Percentiles rank a stretch among this genome's conserved stretches.
phyloP scores from a whole-genome alignment of 2,888 invertebrate genomes.

The Diachrysia chrysitis region DNA sequence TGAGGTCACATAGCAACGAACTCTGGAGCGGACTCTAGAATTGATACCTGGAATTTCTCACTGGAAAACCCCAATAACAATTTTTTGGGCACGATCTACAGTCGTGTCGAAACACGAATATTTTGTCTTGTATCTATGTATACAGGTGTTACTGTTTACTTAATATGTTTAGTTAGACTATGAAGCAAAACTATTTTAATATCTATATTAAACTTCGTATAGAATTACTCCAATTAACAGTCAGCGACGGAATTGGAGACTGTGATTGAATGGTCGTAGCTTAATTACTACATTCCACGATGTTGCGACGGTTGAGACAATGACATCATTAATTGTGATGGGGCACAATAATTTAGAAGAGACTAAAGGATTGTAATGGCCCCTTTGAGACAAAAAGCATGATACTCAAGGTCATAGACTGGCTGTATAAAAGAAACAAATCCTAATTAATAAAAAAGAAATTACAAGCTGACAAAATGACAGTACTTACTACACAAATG shows the following conservation, averaged over 20 bases:
- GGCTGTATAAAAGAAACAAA: too few species aligned
- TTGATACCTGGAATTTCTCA: neutral
- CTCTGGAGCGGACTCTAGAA: neutral
- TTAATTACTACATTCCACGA: constrained; percentile 5
- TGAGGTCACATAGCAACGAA: neutral
- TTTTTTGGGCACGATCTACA: neutral
- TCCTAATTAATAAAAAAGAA: too few species aligned
- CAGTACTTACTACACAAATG: neutral
- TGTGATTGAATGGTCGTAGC: constrained; percentile 2
- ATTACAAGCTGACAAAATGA: neutral
- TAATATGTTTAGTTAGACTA: neutral
- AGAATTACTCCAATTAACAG: constrained; percentile 3
- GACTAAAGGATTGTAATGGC: neutral
- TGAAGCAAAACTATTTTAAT: neutral
- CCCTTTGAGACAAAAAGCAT: neutral
- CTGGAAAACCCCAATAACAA: neutral
- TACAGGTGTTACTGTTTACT: neutral
- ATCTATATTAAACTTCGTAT: neutral
- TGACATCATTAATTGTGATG: constrained; percentile 3
- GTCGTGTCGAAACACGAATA: neutral
- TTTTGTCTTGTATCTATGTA: neutral
- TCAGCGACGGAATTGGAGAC: neutral
- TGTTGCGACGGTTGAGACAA: neutral
- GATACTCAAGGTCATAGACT: neutral
- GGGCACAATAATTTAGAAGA: neutral